phyloP scores from a whole-genome alignment of 2,113 vertebrate genomes.

The Bostrychus sinensis region DNA sequence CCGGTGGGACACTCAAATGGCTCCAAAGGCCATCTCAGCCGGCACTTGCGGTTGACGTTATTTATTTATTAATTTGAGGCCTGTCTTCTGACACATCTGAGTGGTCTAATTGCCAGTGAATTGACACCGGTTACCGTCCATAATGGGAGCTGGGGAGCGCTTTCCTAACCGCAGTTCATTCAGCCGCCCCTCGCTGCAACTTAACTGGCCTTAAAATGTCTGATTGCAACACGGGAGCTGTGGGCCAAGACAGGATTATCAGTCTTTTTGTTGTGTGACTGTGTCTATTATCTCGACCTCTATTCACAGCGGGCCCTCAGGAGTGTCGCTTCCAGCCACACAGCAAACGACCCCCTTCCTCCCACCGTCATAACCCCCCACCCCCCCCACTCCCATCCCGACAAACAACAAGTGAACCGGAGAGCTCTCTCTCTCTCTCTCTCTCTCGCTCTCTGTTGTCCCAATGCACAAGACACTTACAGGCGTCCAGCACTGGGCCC shows the following conservation, averaged over 20 bases:
- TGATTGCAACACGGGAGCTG: slow-evolving; percentile 82
- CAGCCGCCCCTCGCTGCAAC: slow-evolving; percentile 80
- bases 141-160: slow-evolving; percentile 82
- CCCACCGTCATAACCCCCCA: neutral
- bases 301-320: slow-evolving; percentile 82
- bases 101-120: slow-evolving; percentile 82
- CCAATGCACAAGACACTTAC: slow-evolving; percentile 75
- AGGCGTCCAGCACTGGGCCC: slow-evolving; percentile 57
- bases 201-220: slow-evolving; percentile 85
- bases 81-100: slow-evolving; percentile 83
- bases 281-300: slow-evolving; percentile 84
- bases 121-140: slow-evolving; percentile 82
- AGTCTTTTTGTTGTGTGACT: slow-evolving; percentile 83
- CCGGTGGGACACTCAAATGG: slow-evolving; percentile 80
- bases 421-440: slow-evolving; percentile 50
- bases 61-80: slow-evolving; percentile 85
- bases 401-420: slow-evolving; percentile 80
- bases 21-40: slow-evolving; percentile 78
- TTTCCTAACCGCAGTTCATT: slow-evolving; percentile 81
- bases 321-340: slow-evolving; percentile 80
- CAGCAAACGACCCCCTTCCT: slow-evolving; percentile 74
- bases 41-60: slow-evolving; percentile 80
- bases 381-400: slow-evolving; percentile 60
- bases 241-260: slow-evolving; percentile 82
- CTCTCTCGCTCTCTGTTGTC: slow-evolving; percentile 47